Percentiles rank a stretch among this genome's conserved stretches.
Evolutionary conservation across 2,113 vertebrate species (phyloP).

Genomic region (Parus major): DNA sequence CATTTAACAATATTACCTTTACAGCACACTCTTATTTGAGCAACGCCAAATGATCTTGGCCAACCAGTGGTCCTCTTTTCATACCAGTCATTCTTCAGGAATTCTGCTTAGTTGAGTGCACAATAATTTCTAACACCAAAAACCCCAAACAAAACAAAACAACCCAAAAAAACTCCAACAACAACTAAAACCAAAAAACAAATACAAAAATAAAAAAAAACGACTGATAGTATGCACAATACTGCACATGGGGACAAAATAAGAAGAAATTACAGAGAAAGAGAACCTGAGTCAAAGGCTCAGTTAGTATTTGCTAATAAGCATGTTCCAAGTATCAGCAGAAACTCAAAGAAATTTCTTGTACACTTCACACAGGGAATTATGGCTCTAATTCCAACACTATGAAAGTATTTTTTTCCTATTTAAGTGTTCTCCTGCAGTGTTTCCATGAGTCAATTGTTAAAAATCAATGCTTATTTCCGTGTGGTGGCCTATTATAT

Average conservation of each 20-base stretch:
- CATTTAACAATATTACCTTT: not conserved
- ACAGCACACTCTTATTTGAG: not conserved
- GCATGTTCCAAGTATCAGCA: not conserved
- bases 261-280: not conserved
- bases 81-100: not conserved
- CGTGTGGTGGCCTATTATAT: not conserved
- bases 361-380: not conserved
- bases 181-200: not conserved
- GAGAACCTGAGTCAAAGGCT: not conserved
- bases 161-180: not conserved
- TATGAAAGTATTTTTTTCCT: not conserved
- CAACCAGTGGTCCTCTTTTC: not conserved
- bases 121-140: not conserved
- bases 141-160: not conserved
- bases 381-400: not conserved
- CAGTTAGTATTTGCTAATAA: not conserved
- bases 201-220: not conserved
- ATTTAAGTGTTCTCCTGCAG: not conserved
- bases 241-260: not conserved
- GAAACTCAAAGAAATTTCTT: not conserved
- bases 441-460: not conserved
- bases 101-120: not conserved
- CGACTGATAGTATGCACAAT: not conserved
- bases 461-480: slow-evolving; percentile 43
- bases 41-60: not conserved